Conservation (phyloP, 2,113 vertebrate species). For the Gadus chalcogrammus region DNA sequence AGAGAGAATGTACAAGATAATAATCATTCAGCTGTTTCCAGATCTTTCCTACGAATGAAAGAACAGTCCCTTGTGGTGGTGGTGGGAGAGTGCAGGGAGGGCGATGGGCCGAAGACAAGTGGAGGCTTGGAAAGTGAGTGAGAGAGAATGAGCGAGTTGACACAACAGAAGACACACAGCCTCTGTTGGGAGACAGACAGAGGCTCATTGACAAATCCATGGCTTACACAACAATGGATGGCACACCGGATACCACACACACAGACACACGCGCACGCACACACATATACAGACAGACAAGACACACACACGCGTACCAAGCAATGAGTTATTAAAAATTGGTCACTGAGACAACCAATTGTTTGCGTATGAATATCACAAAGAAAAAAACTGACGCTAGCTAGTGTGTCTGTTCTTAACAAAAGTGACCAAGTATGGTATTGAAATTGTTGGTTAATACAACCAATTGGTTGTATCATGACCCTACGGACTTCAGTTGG, state of each 20-base stretch:
- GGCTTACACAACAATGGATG: conserved; percentile 56
- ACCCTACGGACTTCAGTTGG: too few relatives aligned
- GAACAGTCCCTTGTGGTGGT: not conserved
- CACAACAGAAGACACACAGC: conserved; percentile 41
- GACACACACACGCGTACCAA: not conserved
- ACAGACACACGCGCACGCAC: not conserved
- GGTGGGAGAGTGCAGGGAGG: not conserved
- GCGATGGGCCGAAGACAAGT: not conserved
- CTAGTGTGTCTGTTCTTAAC: too few relatives aligned
- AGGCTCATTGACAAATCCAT: conserved; percentile 64
- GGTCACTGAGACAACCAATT: too few relatives aligned
- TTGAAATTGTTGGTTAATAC: too few relatives aligned
- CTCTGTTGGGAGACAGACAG: conserved; percentile 65
- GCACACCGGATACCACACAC: conserved; percentile 30
- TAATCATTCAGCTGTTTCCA: not conserved
- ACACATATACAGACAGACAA: not conserved
- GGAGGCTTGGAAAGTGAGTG: conserved; percentile 27
- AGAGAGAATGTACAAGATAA: not conserved
- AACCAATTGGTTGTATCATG: too few relatives aligned
- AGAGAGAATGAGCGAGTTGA: conserved; percentile 52
- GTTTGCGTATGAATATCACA: too few relatives aligned
- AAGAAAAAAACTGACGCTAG: too few relatives aligned
- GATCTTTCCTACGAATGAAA: not conserved
- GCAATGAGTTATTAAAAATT: too few relatives aligned
- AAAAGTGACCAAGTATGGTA: too few relatives aligned